Evolutionary conservation across 2,113 vertebrate species (phyloP).

Genomic region (Meleagris gallopavo): DNA sequence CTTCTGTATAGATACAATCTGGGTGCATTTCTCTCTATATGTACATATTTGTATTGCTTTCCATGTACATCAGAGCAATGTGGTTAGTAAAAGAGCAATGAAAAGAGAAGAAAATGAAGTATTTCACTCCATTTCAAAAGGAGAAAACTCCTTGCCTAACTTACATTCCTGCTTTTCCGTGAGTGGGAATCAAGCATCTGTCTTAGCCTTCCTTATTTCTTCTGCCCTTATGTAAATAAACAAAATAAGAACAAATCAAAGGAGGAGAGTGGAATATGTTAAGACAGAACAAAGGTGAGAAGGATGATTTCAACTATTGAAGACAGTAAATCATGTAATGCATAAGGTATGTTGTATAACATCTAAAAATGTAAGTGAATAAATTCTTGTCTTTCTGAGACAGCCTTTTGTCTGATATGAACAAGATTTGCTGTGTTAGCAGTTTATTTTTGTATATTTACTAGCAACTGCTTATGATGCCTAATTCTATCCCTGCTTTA

Average conservation of each 20-base stretch:
- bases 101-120: not conserved
- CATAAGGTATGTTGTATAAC: not conserved
- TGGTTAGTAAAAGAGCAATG: not conserved
- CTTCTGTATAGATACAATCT: not conserved
- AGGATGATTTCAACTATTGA: not conserved
- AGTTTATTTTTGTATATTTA: not conserved
- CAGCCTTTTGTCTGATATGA: not conserved
- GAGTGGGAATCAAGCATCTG: accelerated
- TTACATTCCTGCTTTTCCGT: not conserved
- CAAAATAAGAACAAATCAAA: not conserved
- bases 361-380: not conserved
- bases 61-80: not conserved
- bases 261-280: not conserved
- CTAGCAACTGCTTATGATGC: not conserved
- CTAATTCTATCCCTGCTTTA: not conserved
- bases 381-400: not conserved
- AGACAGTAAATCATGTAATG: not conserved
- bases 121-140: not conserved
- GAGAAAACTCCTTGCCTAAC: not conserved
- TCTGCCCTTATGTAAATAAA: not conserved
- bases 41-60: not conserved
- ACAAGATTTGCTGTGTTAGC: not conserved
- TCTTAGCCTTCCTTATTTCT: not conserved
- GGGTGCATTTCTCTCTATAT: not conserved
- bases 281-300: not conserved